phyloP scores from a whole-genome alignment of 2,113 vertebrate species.

The Prionailurus viverrinus region DNA sequence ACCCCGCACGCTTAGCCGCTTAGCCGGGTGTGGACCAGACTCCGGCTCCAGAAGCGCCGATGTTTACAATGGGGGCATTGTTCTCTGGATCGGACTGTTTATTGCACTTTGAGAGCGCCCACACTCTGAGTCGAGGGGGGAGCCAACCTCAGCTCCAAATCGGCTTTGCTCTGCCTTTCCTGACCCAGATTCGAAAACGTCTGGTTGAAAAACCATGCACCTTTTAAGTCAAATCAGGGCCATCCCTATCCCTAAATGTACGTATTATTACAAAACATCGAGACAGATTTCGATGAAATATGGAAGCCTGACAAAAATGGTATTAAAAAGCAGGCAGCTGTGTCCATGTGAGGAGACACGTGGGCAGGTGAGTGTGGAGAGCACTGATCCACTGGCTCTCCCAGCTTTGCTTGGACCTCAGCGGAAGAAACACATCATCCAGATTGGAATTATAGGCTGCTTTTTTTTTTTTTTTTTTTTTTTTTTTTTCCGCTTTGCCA shows the following conservation, averaged over 20 bases:
- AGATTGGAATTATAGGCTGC: background rate
- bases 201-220: background rate
- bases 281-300: background rate
- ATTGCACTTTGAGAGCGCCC: background rate
- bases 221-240: background rate
- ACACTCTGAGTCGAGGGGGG: background rate
- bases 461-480: too few species aligned
- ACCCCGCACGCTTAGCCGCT: background rate
- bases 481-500: background rate
- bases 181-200: background rate
- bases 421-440: background rate
- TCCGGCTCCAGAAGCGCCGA: background rate
- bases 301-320: background rate
- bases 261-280: background rate
- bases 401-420: background rate
- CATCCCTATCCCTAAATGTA: background rate
- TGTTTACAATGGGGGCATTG: slow-evolving; percentile 23
- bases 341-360: accelerated
- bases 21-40: background rate
- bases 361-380: background rate
- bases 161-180: background rate
- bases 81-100: background rate
- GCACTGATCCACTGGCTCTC: background rate
- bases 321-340: background rate
- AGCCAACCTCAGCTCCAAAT: background rate